Evolutionary conservation across 2,888 invertebrate species (phyloP).

Genomic region (Embidobia sp.): DNA sequence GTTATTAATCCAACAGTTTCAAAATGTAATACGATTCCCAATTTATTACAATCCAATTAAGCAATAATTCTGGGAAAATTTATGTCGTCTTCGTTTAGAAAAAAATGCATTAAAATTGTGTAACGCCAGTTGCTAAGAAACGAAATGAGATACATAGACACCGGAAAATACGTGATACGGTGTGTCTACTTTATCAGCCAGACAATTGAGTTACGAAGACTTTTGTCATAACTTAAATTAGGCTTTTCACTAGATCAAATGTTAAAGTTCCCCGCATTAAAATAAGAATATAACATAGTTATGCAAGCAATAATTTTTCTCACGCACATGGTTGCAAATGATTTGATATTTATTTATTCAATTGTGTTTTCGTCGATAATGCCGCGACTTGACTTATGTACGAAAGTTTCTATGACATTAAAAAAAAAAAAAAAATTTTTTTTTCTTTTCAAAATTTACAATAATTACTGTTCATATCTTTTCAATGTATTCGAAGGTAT

Average conservation of each 20-base stretch:
- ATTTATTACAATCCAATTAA: too few species aligned
- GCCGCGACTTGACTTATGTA: constrained; percentile 7
- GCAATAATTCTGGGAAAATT: neutral
- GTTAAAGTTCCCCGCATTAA: constrained; percentile 10
- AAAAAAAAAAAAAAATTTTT: too few species aligned
- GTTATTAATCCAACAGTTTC: too few species aligned
- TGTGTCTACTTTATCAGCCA: neutral
- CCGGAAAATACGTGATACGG: neutral
- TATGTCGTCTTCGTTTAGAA: neutral
- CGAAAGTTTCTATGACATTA: constrained; percentile 13
- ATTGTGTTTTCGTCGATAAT: constrained; percentile 15
- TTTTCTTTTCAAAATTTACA: too few species aligned
- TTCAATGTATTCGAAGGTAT: too few species aligned
- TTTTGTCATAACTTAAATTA: constrained; percentile 11
- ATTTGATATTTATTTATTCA: constrained; percentile 2
- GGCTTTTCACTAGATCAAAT: constrained; percentile 3
- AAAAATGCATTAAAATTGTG: constrained; percentile 17
- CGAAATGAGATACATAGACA: neutral
- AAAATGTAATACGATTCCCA: too few species aligned
- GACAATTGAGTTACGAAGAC: constrained; percentile 9
- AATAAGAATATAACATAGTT: constrained; percentile 17
- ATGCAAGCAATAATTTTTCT: constrained; percentile 19
- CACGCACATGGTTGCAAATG: neutral
- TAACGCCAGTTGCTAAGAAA: neutral
- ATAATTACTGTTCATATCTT: too few species aligned